Evolutionary conservation across 2,797 vertebrate species (phyloP).

Genomic region (Macropodus opercularis): DNA sequence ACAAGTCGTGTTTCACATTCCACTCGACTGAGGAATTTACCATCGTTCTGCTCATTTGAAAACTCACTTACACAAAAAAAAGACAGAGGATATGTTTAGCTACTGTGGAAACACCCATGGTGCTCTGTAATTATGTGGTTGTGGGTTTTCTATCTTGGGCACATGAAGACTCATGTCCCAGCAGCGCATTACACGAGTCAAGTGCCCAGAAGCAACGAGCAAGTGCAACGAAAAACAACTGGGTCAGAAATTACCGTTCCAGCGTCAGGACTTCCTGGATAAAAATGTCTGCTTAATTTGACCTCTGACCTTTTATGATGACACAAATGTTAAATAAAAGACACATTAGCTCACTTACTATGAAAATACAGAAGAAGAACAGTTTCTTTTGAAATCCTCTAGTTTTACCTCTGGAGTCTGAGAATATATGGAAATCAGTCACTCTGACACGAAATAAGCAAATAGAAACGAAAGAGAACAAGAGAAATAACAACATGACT

Average conservation of each 20-base stretch:
- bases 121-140: constrained; percentile 76
- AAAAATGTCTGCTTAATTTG: background rate
- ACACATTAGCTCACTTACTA: too few species aligned
- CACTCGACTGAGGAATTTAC: background rate
- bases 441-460: too few species aligned
- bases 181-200: constrained; percentile 27
- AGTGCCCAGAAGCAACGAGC: constrained; percentile 27
- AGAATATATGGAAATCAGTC: too few species aligned
- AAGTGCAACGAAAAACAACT: constrained; percentile 46
- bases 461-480: too few species aligned
- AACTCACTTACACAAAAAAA: background rate
- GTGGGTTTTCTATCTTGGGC: constrained; percentile 77
- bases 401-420: too few species aligned
- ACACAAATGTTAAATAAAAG: background rate
- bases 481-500: too few species aligned
- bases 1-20: background rate
- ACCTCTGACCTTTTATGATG: background rate
- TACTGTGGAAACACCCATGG: constrained; percentile 72
- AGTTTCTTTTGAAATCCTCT: too few species aligned
- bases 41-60: constrained; percentile 5
- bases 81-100: constrained; percentile 30
- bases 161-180: constrained; percentile 21
- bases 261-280: background rate
- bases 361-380: too few species aligned
- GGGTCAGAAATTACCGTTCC: background rate